Conservation (phyloP, 2,797 vertebrate species). For the Artibeus lituratus region DNA sequence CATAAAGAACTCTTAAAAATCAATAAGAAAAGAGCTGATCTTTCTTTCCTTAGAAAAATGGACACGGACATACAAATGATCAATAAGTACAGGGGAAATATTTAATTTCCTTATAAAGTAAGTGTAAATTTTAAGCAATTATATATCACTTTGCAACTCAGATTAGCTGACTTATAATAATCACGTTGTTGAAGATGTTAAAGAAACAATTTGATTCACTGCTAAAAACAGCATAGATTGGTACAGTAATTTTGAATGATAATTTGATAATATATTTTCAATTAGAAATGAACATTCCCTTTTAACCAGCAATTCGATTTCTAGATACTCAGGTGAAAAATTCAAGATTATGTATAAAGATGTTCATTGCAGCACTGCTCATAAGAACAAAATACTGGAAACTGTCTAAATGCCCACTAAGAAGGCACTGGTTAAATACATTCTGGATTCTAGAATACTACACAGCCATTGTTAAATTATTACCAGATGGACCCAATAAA, state of each 20-base stretch:
- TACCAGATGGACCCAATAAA: background rate
- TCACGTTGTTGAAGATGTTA: background rate
- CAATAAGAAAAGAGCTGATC: background rate
- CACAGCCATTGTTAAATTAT: background rate
- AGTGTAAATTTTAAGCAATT: background rate
- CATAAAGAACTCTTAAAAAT: slow-evolving; percentile 16
- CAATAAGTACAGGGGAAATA: background rate
- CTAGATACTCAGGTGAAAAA: background rate
- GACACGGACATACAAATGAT: background rate
- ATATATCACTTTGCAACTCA: background rate
- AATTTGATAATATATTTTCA: slow-evolving; percentile 4
- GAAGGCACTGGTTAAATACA: background rate
- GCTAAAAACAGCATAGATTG: background rate
- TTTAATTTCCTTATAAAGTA: background rate
- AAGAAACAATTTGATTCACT: background rate
- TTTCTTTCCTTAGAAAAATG: background rate
- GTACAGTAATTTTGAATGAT: background rate
- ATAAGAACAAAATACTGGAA: background rate
- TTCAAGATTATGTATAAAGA: background rate
- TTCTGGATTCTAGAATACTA: background rate
- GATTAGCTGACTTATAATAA: background rate
- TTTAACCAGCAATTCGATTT: background rate
- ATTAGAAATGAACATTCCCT: background rate
- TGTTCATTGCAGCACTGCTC: background rate
- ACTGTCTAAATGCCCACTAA: background rate